phyloP scores from a whole-genome alignment of 2,797 vertebrate species.

The Helicolenus hilgendorfi region DNA sequence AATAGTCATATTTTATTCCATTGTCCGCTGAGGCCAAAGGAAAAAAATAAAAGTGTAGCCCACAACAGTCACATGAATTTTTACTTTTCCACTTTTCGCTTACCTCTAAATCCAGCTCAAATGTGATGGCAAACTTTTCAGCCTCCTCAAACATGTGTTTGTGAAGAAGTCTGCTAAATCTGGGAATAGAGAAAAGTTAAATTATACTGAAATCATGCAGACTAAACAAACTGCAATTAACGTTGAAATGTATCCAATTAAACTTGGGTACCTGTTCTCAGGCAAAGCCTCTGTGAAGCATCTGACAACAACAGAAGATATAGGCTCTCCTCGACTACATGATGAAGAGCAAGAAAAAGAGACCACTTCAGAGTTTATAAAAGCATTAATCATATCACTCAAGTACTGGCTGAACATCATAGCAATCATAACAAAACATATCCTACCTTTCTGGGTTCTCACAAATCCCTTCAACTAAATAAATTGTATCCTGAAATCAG shows the following conservation, averaged over 20 bases:
- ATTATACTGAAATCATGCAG: not conserved
- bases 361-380: not conserved
- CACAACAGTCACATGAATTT: not conserved
- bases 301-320: conserved; percentile 92
- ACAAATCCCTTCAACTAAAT: conserved; percentile 94
- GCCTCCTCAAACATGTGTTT: conserved; percentile 97
- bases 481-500: conserved; percentile 93
- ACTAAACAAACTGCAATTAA: not conserved
- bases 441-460: conserved; percentile 89
- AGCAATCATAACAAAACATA: not conserved
- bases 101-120: conserved; percentile 97
- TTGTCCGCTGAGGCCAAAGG: not conserved
- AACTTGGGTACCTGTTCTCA: conserved; percentile 93
- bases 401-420: not conserved
- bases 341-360: not conserved
- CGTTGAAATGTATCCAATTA: not conserved
- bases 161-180: conserved; percentile 96
- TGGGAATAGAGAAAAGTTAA: conserved; percentile 56
- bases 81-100: not conserved
- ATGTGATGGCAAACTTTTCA: conserved; percentile 96
- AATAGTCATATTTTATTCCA: not conserved
- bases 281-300: conserved; percentile 98
- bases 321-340: conserved; percentile 79
- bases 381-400: not conserved
- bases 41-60: not conserved